Base-by-base conservation (phyloP, 2,888 invertebrate species). In the Acanthococcus lagerstroemiae region DNA sequence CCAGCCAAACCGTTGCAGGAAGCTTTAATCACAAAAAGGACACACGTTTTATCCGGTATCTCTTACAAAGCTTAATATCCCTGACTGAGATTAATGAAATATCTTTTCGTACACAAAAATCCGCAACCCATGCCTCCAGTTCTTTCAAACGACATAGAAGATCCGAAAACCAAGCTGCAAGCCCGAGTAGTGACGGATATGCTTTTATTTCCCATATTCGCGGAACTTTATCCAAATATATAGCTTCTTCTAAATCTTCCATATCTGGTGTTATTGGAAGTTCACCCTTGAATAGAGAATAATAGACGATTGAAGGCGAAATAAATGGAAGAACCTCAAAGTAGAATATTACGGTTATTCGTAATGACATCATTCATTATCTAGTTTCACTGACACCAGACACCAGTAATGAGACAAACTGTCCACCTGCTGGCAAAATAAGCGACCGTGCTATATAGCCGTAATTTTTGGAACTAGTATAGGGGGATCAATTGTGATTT, bases 151-250 rank as follows among this genome's bases (percentile, higher is more conserved):
- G 80, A 46, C 84, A 77, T 68, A 88, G 82, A 56, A 96, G 81
- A 77, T 96, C 95, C 0, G 86, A 84, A 75, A 90, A 89, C 95
- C 95, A 95, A 0, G 85, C 83, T 3, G 86, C 86, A 44, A 96
- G 79, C 0, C 88, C 87, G 66, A 88, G 79, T 70, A 89, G 79
- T 54, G 93, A 93, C 0, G 95, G 93, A 77, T 95, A 95, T 0
- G 95, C 95, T 61, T 86, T 81, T 69, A 83, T 85, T 0, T 86
- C 83, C 95, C 95, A 96, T 19, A 82, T 80, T 0, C 83, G 84
- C 0, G 95, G 93, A n/a, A 95, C 88, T 68, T 84, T 79, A 75
- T 95, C 95, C 83, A 95, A 82, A 76, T 86, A 94, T n/a, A 96
- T 77, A 1, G 88, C 81, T 73, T 86, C 85, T 79, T 91, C 87